phyloP scores from a whole-genome alignment of 2,888 invertebrate species.

The Calliopum simillimum region DNA sequence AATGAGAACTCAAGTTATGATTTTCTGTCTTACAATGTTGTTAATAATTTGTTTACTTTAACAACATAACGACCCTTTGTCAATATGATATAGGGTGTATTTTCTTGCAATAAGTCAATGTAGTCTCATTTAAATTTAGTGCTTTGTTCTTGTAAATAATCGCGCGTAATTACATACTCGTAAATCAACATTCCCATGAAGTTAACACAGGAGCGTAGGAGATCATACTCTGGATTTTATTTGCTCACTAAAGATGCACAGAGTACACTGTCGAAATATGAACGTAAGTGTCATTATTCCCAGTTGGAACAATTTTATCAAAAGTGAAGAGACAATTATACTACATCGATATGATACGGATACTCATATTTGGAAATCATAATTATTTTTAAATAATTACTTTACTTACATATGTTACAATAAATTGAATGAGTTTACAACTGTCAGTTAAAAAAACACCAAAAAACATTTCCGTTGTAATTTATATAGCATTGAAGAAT shows the following conservation, averaged over 20 bases:
- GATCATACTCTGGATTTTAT: conserved; percentile 46
- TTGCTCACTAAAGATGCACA: conserved; percentile 58
- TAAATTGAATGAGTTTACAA: no score
- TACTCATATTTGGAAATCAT: no score
- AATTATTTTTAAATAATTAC: no score
- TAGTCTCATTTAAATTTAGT: not conserved
- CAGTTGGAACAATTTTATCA: not conserved
- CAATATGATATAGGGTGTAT: not conserved
- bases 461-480: no score
- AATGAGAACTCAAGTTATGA: conserved; percentile 59
- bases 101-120: not conserved
- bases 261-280: conserved; percentile 52
- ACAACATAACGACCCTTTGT: conserved; percentile 29
- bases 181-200: conserved; percentile 9
- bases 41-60: conserved; percentile 57
- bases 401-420: no score
- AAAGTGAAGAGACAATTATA: not conserved
- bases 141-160: not conserved
- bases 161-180: not conserved
- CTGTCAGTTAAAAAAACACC: no score
- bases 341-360: no score
- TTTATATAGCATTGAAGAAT: no score
- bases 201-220: not conserved
- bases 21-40: conserved; percentile 59
- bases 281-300: conserved; percentile 54